Base-by-base conservation (phyloP, 1,140 invertebrate species). In the Ruditapes philippinarum region DNA sequence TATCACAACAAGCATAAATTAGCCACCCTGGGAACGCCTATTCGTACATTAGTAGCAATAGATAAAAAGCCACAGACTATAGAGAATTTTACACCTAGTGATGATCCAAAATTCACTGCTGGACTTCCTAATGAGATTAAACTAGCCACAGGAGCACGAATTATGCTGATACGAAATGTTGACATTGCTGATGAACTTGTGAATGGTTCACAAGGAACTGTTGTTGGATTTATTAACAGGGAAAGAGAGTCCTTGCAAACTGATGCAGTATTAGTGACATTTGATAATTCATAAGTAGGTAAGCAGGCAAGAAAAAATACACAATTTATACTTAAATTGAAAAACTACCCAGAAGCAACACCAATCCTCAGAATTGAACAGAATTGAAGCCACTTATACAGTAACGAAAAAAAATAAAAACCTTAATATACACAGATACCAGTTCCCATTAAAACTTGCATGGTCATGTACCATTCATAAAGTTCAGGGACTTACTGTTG, bases 181-280 rank as follows among this genome's bases (percentile, higher is more conserved):
- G 90, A 91, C 89, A 82, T 89, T 28, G 38, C 78, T 45, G 87
- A 86, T 91, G 82, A 87, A 28, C 54, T 91, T 38, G 90, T 88
- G 19, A 91, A 91, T 85, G 86, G 90, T 54, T 86, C 90, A 25
- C 74, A 73, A 79, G 85, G 85, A 31, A 68, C 51, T 54, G 42
- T 91, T 42, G 36, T 88, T 65, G 85, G 54, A 78, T 45, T 91
- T 14, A 60, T 81, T 33, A 3, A 81, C 22, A 25, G 22, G 7
- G n/a, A 40, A 12, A 76, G 73, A 42, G 1, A n/a, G 3, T 42
- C 25, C 25, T 28, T 68, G 25, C 65, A 68, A 25, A 68, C 65
- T 68, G 65, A 68, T 81, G 78, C 78, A 51, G 54, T 81, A 51
- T 22, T 54, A 36, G 49, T 81, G 31, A 81, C 60, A 81, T 60